Conservation (phyloP, 2,113 vertebrate species). For the Lathamus discolor region DNA sequence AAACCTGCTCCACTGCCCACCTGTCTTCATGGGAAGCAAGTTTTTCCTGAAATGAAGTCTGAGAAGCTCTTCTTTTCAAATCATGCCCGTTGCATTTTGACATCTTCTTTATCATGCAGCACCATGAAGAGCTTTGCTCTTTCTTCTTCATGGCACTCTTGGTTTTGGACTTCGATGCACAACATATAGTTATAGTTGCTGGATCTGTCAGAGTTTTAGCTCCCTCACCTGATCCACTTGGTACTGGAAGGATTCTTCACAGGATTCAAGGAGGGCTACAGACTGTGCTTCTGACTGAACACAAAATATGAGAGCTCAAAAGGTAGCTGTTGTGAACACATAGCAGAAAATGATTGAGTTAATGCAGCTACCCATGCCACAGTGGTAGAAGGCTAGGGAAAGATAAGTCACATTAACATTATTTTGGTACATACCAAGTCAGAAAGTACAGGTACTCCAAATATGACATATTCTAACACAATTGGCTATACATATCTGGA, state of each 20-base stretch:
- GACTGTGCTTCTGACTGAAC: neutral
- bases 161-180: neutral
- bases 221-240: neutral
- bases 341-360: neutral
- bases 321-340: fast-evolving
- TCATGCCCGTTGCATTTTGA: neutral
- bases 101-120: neutral
- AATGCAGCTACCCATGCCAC: no score
- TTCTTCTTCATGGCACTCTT: neutral
- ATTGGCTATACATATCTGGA: neutral
- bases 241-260: neutral
- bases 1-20: neutral
- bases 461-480: neutral
- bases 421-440: neutral
- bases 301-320: neutral
- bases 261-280: neutral
- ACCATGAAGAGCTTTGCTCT: neutral
- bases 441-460: neutral
- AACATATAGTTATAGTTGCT: neutral
- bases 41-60: neutral
- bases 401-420: neutral
- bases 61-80: neutral
- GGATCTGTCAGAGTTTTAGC: neutral
- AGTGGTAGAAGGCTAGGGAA: neutral
- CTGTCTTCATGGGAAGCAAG: neutral